A percentile compares a stretch with the other conserved stretches of the same genome.
These are phyloP conservation scores for Euwallacea fornicatus DNA, from an alignment of 1,140 invertebrate genomes.

Conservation along the genomic window DNA sequence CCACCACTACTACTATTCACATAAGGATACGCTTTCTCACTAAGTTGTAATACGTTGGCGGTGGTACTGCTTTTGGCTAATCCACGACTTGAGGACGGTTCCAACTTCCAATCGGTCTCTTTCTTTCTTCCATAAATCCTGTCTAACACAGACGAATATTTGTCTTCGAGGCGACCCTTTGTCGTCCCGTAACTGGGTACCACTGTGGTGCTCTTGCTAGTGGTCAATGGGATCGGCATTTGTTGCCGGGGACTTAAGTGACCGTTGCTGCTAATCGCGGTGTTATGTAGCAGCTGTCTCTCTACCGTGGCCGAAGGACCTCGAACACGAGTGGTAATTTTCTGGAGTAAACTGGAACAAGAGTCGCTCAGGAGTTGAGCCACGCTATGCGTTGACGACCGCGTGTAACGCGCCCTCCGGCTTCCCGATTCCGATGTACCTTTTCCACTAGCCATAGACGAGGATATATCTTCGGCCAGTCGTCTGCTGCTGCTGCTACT, in stretches of 20 bases:
- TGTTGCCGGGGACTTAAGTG: slow-evolving; percentile 25
- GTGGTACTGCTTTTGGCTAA: slow-evolving; percentile 63
- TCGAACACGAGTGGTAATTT: slow-evolving; percentile 69
- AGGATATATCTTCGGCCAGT: slow-evolving; percentile 34
- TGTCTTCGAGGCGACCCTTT: slow-evolving; percentile 67
- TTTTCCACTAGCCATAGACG: slow-evolving; percentile 40
- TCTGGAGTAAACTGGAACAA: slow-evolving; percentile 78
- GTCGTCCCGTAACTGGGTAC: slow-evolving; percentile 55
- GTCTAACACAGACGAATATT: slow-evolving; percentile 72
- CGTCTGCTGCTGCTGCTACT: slow-evolving; percentile 10
- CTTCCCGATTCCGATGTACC: slow-evolving; percentile 50
- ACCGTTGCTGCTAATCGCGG: not conserved
- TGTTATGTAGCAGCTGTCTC: slow-evolving; percentile 48
- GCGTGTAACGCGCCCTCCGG: slow-evolving; percentile 67
- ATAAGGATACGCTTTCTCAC: slow-evolving; percentile 70
- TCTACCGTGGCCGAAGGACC: slow-evolving; percentile 61
- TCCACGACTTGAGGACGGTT: slow-evolving; percentile 56
- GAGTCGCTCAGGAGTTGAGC: slow-evolving; percentile 81
- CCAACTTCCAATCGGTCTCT: slow-evolving; percentile 67
- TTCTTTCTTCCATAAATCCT: slow-evolving; percentile 63
- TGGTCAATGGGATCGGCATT: slow-evolving; percentile 36
- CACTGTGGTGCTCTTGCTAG: slow-evolving; percentile 54
- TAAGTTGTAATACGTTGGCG: slow-evolving; percentile 59
- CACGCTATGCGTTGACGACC: slow-evolving; percentile 77
- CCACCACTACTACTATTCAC: slow-evolving; percentile 39